These are phyloP conservation scores for Dusona sp. DNA, from an alignment of 2,888 invertebrate species.

Conservation along the genomic window DNA sequence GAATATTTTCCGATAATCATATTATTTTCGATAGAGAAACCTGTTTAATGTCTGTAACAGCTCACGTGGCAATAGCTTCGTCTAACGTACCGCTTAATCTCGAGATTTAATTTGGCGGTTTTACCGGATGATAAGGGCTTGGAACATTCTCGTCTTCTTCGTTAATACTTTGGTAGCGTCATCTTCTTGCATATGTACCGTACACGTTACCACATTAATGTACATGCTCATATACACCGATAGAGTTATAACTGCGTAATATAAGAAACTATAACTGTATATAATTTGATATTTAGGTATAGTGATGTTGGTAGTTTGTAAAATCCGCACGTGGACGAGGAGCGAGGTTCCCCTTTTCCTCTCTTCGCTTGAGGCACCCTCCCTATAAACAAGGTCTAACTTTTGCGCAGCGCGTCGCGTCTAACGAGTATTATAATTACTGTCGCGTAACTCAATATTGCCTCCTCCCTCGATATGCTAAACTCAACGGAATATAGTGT, in stretches of 20 bases:
- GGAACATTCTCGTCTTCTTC: slow-evolving; percentile 1
- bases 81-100: slow-evolving; percentile 10
- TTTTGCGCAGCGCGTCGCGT: slow-evolving; percentile 79
- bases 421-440: slow-evolving; percentile 84
- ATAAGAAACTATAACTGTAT: not conserved
- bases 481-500: slow-evolving; percentile 82
- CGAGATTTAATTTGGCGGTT: slow-evolving; percentile 30
- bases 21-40: not conserved
- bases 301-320: not conserved
- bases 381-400: slow-evolving; percentile 68
- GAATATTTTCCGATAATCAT: not conserved
- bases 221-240: not conserved
- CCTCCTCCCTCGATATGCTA: slow-evolving; percentile 72
- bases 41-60: not conserved
- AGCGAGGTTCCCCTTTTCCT: not conserved
- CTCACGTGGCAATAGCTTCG: not conserved
- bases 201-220: not conserved
- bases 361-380: not conserved
- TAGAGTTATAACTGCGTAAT: not conserved
- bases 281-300: not conserved
- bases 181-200: not conserved
- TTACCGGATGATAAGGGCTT: slow-evolving; percentile 4
- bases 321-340: slow-evolving; percentile 49
- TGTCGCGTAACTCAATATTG: slow-evolving; percentile 83
- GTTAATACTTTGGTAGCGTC: slow-evolving; percentile 9